Base-by-base conservation (phyloP, 2,113 vertebrate genomes). In the Xiphophorus maculatus region DNA sequence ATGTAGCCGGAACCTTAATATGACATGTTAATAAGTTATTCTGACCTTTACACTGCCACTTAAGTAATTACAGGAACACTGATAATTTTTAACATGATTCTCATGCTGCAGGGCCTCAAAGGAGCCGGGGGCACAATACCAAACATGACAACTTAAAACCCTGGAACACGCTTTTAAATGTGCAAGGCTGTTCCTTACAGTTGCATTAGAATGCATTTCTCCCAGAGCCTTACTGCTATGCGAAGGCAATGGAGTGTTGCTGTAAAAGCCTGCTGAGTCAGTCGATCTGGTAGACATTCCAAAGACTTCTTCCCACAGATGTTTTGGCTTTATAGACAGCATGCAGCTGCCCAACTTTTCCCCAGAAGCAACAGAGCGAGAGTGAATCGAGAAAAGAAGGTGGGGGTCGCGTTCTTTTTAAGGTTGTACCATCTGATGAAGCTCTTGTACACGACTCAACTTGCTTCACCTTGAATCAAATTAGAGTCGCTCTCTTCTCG, bases 381-480 rank as follows among this genome's bases (percentile, higher is more conserved):
- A 27, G n/a, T 28, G 62, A 30, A 63, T 6, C 1, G 4, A 60
- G 9, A 73, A 65, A 48, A 54, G 63, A 51, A 17, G 8, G 28
- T 66, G n/a, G 58, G 81, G 66, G 14, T 15, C 10, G 4, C 44
- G 76, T 82, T 32, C 75, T 81, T 74, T 64, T 81, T 70, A 85
- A 33, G 84, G 62, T 25, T 9, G 11, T 19, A 44, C 62, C 69
- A 79, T 51, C 63, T 74, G 79, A 84, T 80, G 74, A 88, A 82
- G 71, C 71, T 73, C 77, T 73, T 48, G 76, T 32, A 9, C 67
- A 1, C 69, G 25, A n/a, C 76, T 70, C 83, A 84, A 83, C 84
- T 85, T 17, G 76, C 84, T 92, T 91, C 89, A 93, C 91, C 91
- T 93, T 91, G 82, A 89, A 86, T 87, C 82, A 90, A 88, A 91